Evolutionary conservation across 1,140 invertebrate species (phyloP).

Genomic region (Sitophilus oryzae): DNA sequence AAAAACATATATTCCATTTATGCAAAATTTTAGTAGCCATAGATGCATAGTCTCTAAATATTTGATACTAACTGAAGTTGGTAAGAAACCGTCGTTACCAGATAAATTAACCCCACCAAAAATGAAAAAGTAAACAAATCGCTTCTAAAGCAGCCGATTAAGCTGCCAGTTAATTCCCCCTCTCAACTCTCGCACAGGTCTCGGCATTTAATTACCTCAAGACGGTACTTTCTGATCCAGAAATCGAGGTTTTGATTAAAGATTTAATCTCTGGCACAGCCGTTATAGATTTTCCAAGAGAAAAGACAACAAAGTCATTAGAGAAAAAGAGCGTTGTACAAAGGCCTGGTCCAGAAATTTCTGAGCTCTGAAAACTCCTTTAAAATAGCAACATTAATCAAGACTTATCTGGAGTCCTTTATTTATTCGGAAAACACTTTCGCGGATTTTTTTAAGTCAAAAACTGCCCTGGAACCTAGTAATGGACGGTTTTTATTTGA

Average conservation of each 20-base stretch:
- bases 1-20: too few relatives aligned
- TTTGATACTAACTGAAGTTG: too few relatives aligned
- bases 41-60: too few relatives aligned
- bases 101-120: too few relatives aligned
- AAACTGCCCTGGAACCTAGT: too few relatives aligned
- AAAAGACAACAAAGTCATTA: slow-evolving; percentile 4
- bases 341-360: background rate
- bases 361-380: background rate
- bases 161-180: too few relatives aligned
- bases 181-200: slow-evolving; percentile 1
- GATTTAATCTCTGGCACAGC: background rate
- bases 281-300: background rate
- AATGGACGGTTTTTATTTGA: too few relatives aligned
- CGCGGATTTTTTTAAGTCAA: background rate
- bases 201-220: too few relatives aligned
- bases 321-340: background rate
- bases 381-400: slow-evolving; percentile 1
- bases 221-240: background rate
- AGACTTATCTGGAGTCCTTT: background rate
- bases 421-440: background rate
- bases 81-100: too few relatives aligned
- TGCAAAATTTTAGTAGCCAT: too few relatives aligned
- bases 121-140: too few relatives aligned
- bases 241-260: background rate
- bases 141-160: too few relatives aligned